Evolutionary conservation across 2,797 vertebrate species (phyloP).

Genomic region (Myiotriccus ornatus): DNA sequence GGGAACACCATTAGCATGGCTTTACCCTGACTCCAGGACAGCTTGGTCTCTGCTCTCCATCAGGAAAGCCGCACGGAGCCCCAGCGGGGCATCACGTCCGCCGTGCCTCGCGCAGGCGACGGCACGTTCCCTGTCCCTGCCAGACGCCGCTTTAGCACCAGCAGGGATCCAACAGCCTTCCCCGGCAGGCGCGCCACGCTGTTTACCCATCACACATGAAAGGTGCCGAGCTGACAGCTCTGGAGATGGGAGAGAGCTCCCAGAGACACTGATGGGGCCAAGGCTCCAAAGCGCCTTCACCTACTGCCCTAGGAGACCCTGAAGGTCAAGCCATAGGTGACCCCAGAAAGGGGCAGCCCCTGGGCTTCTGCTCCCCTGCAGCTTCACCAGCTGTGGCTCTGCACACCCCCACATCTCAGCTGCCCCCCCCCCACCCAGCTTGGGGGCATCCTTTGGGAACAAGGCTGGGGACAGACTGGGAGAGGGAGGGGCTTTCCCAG

Average conservation of each 20-base stretch:
- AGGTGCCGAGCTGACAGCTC: slow-evolving; percentile 41
- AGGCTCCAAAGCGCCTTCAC: fast-evolving
- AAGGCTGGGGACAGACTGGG: not conserved
- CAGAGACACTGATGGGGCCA: not conserved
- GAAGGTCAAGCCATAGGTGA: not conserved
- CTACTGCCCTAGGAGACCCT: not conserved
- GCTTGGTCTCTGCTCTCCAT: not conserved
- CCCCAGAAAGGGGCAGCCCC: not conserved
- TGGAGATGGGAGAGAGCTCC: not conserved
- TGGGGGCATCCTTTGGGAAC: not conserved
- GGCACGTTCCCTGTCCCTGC: slow-evolving; percentile 48
- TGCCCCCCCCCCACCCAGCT: not conserved
- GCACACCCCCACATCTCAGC: not conserved
- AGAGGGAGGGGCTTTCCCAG: not conserved
- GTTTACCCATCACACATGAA: slow-evolving; percentile 57
- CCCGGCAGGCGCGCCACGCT: not conserved
- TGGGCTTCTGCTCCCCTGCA: not conserved
- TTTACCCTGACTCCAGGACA: fast-evolving
- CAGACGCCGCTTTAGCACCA: slow-evolving; percentile 61
- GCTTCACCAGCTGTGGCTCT: not conserved
- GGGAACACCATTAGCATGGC: fast-evolving
- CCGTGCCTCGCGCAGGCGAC: slow-evolving; percentile 38
- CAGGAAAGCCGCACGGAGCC: not conserved
- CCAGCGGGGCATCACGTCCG: slow-evolving; percentile 32
- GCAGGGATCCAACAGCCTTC: slow-evolving; percentile 54